phyloP scores from a whole-genome alignment of 30 jellyfish, hydroid and myxozoan species.

The Clytia hemisphaerica region DNA sequence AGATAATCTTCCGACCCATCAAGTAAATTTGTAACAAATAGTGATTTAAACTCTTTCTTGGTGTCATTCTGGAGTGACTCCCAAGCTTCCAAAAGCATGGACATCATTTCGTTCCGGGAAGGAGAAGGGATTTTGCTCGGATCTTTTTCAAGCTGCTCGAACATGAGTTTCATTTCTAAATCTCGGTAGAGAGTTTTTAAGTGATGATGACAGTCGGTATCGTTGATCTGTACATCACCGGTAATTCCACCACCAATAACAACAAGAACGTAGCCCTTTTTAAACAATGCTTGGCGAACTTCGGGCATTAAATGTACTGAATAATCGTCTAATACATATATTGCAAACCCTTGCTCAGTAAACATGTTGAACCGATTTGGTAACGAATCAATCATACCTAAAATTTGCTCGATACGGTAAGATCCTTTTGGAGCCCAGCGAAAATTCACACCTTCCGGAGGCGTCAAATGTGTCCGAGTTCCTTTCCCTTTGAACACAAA shows the following conservation, averaged over 20 bases:
- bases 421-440: constrained; percentile 52
- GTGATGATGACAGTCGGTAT: constrained; percentile 41
- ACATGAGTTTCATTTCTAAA: constrained; percentile 47
- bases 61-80: not conserved
- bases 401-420: constrained; percentile 26
- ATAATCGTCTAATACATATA: constrained; percentile 39
- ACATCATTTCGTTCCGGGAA: constrained; percentile 36
- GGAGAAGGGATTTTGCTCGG: constrained; percentile 48
- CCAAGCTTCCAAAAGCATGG: constrained; percentile 29
- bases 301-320: constrained; percentile 53
- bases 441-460: constrained; percentile 40
- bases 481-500: constrained; percentile 39
- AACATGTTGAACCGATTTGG: constrained; percentile 35
- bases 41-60: not conserved
- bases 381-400: constrained; percentile 11
- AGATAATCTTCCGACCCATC: constrained; percentile 34
- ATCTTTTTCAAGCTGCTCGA: constrained; percentile 19
- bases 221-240: constrained; percentile 44
- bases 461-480: constrained; percentile 32
- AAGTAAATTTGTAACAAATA: constrained; percentile 9
- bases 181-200: constrained; percentile 34
- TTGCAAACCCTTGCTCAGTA: constrained; percentile 37
- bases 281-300: constrained; percentile 31
- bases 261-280: constrained; percentile 48
- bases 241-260: constrained; percentile 57